Base-by-base conservation (phyloP, 2,888 invertebrate species). In the Mamestra brassicae region DNA sequence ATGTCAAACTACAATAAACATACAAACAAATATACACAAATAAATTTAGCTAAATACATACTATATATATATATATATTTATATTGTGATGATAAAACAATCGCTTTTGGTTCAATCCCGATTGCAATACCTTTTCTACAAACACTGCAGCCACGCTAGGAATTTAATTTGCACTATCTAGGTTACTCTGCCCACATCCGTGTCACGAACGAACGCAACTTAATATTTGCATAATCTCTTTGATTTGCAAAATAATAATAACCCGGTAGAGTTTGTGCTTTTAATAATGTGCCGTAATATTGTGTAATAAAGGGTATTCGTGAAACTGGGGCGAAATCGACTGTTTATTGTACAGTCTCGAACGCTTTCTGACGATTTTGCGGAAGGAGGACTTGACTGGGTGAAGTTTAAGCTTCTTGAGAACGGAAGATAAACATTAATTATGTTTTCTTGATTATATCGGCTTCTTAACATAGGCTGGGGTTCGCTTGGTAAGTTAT, bases 181-280 rank as follows among this genome's bases (percentile, higher is more conserved):
- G 52, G 63, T 11, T 8, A 34, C n/a, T 42, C 2, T 15, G 50
- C 3, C 4, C 15, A 57, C 0, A 54, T 83, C 83, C 15, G 2
- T 17, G 72, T 36, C 8, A 64, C 66, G 45, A 76, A 63, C 67
- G 54, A 82, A 68, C 83, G 74, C 78, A 68, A 81, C 78, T 78
- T 68, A 55, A 70, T 78, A 87, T 87, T 87, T 84, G 90, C 90
- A 92, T 93, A 92, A 93, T 93, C 91, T 90, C 89, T 90, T 90
- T 91, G 91, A 91, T 93, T 93, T 90, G 87, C 88, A 86, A 90
- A 92, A 92, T 91, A 92, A 92, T 92, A 90, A 92, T 92, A 90
- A 79, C 88, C 86, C 77, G 65, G 61, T 77, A 68, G 85, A 87
- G 77, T 87, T 84, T 83, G 85, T 83, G 85, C 85, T 89, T 90